Evolutionary conservation across 2,888 invertebrate species (phyloP), one percentile per base, ranked within the genome.

Genomic region (Eupithecia centaureata): DNA sequence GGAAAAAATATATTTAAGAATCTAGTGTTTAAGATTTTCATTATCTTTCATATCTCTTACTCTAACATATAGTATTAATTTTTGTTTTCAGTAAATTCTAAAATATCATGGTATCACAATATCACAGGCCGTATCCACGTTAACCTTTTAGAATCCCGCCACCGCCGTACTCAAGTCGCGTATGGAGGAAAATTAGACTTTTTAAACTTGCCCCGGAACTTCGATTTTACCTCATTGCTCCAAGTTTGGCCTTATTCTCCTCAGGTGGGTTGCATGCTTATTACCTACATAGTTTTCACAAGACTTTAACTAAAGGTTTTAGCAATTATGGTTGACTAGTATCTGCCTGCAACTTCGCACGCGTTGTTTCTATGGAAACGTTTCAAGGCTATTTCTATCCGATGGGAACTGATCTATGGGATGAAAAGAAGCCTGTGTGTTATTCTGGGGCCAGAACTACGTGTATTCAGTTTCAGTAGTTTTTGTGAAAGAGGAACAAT

Each of bases 171-270:
- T 86, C 90, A 77, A 86, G 90, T 89, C 91, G 89, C 89, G 90
- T 90, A 89, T 91, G 89, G 86, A 88, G 86, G 89, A 87, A 90
- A 91, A 92, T 91, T 91, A 90, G 90, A 91, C 90, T 91, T 91
- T 90, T 90, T 89, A 90, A 92, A 91, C 86, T 90, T 88, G 78
- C 82, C 77, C 80, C 76, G 79, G 81, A 91, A 91, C 88, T 90
- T 91, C 89, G 89, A 90, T 90, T 89, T 89, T 88, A 85, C 89
- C 88, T 89, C 87, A 88, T 88, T 88, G 83, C 85, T 82, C 79
- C 77, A 79, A 82, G 81, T 84, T 80, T 74, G 73, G 77, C 83
- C 47, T 47, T 47, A 47, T 82, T 82, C 76, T 71, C 76, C 82
- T 83, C 86, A 86, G 88, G 86, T 89, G 85, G 81, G 82, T 77